Base-by-base conservation (phyloP, 2,888 invertebrate species). In the Dendrolimus houi region DNA sequence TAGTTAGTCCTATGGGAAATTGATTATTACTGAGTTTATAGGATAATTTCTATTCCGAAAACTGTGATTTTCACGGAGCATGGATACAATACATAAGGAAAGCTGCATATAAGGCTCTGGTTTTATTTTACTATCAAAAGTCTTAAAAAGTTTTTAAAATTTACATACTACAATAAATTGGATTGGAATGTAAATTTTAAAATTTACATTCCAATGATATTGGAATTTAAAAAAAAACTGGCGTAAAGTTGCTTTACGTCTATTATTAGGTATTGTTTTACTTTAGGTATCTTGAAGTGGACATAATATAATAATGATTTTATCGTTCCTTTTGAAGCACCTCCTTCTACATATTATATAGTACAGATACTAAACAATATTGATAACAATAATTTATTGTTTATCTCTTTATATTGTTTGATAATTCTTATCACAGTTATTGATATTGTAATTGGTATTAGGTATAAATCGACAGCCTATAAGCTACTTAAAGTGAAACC, bases 341-440 rank as follows among this genome's bases (percentile, higher is more conserved):
- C 70, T 62, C 63, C 71, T 81, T 82, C 80, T 81, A 85, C 81
- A 83, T 29, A 29, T 81, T 83, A 83, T 77, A 69, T 69, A 62
- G 81, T 72, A 79, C 79, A 82, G 85, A 87, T 87, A 85, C 80
- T 81, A 83, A 74, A 81, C 83, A 86, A 84, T 85, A 82, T 71
- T 74, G 86, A 87, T 88, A 86, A 76, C 74, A 78, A 74, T 81
- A 82, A 87, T 83, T 85, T 83, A 80, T 81, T 77, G 74, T 79
- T 75, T 78, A 62, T 85, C 74, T 82, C 75, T 83, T 83, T 80
- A 84, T 86, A 86, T 87, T 87, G 83, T 86, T 85, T 76, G 87
- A 87, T 88, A 87, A 82, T 73, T 74, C 72, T 77, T 83, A 88
- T 87, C 81, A 71, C 70, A 77, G 79, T 84, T 79, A 82, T 81